phyloP scores from a whole-genome alignment of 2,888 invertebrate genomes.

The Drosophila greeni region DNA sequence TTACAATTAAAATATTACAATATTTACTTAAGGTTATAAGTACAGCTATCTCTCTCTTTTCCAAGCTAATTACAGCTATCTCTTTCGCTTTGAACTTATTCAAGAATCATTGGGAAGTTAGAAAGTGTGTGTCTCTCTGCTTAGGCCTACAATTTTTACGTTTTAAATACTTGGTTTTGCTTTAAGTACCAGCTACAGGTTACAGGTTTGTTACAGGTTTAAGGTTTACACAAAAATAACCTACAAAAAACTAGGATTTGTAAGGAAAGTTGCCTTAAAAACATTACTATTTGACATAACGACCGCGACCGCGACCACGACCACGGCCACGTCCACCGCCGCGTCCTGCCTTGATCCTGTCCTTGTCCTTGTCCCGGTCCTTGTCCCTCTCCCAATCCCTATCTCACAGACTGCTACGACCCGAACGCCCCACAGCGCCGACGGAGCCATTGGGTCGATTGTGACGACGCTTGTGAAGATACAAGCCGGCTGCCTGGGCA shows the following conservation, averaged over 20 bases:
- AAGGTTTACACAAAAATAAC: not conserved
- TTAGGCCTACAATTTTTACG: constrained; percentile 23
- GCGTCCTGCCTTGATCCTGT: constrained; percentile 16
- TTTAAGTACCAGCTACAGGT: constrained; percentile 34
- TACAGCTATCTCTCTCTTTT: not conserved
- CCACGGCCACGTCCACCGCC: constrained; percentile 14
- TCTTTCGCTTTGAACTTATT: constrained; percentile 17
- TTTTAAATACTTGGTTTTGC: constrained; percentile 29
- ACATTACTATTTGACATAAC: constrained; percentile 40
- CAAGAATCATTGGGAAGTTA: constrained; percentile 20
- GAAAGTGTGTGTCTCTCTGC: not conserved
- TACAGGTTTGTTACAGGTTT: constrained; percentile 1
- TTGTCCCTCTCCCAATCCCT: constrained; percentile 35
- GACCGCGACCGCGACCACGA: constrained; percentile 18
- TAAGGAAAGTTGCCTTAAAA: constrained; percentile 27
- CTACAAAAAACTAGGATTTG: constrained; percentile 4
- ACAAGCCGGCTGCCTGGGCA: constrained; percentile 77
- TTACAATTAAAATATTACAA: constrained; percentile 1
- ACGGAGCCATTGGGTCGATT: constrained; percentile 67
- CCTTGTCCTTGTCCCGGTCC: constrained; percentile 1
- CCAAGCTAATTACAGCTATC: not conserved
- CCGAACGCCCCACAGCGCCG: constrained; percentile 61
- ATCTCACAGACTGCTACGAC: constrained; percentile 57
- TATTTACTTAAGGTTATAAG: not conserved
- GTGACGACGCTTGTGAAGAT: constrained; percentile 75